Evolutionary conservation across 2,113 vertebrate species (phyloP).

Genomic region (Perognathus longimembris): DNA sequence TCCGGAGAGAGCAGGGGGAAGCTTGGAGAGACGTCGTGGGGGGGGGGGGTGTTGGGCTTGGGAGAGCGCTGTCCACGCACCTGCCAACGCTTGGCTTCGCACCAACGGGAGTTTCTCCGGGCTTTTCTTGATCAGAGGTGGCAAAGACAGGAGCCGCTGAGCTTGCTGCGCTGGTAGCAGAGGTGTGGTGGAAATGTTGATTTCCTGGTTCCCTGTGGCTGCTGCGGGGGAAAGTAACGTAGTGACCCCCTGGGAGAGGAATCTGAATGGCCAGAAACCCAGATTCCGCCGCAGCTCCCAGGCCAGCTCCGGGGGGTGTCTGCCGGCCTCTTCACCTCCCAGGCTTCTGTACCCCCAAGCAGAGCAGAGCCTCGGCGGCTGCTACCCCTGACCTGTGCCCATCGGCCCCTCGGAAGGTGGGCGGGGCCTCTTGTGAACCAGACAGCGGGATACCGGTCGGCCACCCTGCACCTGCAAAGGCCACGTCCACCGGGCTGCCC

Average conservation of each 20-base stretch:
- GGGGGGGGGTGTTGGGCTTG: neutral
- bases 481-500: accelerated
- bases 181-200: neutral
- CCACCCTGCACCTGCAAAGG: neutral
- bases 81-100: accelerated
- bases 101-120: neutral
- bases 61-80: accelerated
- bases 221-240: neutral
- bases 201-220: neutral
- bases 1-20: neutral
- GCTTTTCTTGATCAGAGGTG: accelerated
- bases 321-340: too few species aligned
- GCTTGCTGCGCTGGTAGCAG: neutral
- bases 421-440: accelerated
- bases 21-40: accelerated
- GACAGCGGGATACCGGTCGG: accelerated
- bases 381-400: too few species aligned
- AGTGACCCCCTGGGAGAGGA: neutral
- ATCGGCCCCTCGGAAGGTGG: accelerated
- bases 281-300: accelerated
- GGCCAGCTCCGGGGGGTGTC: accelerated
- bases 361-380: accelerated
- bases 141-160: too few species aligned
- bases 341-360: neutral
- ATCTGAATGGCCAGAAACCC: neutral